phyloP scores from a whole-genome alignment of 2,113 vertebrate species.

The Myanophis thanlyinensis region DNA sequence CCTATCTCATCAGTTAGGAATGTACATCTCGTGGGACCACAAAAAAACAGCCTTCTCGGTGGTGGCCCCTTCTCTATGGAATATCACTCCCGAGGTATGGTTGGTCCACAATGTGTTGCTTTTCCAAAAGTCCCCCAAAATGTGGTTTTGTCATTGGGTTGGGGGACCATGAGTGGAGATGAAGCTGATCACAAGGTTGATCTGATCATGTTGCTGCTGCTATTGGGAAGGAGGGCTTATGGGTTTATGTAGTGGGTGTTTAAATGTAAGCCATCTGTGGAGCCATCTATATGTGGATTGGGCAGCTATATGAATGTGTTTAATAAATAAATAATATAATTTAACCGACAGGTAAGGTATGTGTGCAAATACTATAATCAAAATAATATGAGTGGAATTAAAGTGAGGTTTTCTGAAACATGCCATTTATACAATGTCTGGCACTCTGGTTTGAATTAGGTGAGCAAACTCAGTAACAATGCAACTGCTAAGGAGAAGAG shows the following conservation, averaged over 20 bases:
- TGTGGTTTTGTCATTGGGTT: neutral
- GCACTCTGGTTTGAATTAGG: conserved; percentile 6
- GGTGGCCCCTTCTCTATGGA: neutral
- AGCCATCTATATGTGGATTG: neutral
- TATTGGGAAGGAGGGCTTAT: neutral
- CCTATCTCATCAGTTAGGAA: neutral
- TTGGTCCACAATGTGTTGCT: neutral
- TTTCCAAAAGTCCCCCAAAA: neutral
- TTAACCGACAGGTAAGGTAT: neutral
- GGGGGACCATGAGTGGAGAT: neutral
- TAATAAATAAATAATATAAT: neutral
- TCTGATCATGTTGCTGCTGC: neutral
- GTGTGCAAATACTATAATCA: neutral
- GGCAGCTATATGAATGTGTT: neutral
- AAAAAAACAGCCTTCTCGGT: neutral
- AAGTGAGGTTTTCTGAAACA: neutral
- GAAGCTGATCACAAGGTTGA: neutral
- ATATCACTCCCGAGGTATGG: neutral
- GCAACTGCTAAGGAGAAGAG: neutral
- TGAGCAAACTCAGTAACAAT: neutral
- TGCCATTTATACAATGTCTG: neutral
- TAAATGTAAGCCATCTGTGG: neutral
- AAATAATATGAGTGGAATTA: neutral
- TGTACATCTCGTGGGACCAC: neutral
- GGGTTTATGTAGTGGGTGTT: neutral